Base-by-base conservation (phyloP, 2,797 vertebrate species). In the Meda fulgida region DNA sequence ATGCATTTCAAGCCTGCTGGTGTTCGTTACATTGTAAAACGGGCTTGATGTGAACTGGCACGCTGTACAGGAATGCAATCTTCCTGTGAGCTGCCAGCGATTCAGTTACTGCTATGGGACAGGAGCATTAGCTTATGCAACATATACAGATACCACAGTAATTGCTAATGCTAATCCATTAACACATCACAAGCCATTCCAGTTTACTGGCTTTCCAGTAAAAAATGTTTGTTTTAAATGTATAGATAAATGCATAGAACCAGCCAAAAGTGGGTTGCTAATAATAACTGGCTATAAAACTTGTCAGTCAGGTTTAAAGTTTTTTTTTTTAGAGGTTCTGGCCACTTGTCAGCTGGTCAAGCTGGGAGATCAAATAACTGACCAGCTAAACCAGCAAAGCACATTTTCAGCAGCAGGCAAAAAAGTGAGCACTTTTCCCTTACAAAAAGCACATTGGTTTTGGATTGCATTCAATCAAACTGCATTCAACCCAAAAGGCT, bases 21-120 rank as follows among this genome's bases (percentile, higher is more conserved):
- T 84, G 87, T 89, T 88, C 69, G 88, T 89, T 88, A 84, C 85
- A 80, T 72, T 83, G 81, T 87, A 78, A 85, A 89, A 85, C 26
- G 66, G 84, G 38, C 72, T 73, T 81, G 78, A 86, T 76, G 86
- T 79, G 63, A 80, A 85, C 73, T 90, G 88, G 87, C 87, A 86
- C 79, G 34, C 71, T 21, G 19, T 31, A 48, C 51, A 58, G 81
- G 71, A 89, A 90, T 85, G 86, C 84, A 79, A 85, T 86, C 79
- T 88, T 69, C 76, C 67, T 38, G 36, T 40, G 78, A 65, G 58
- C 75, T 78, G 78, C 55, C 60, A 80, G 67, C 65, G 53, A 86
- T 87, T 88, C 70, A 76, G 40, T 84, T 80, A 60, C 81, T 34
- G 36, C 43, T 40, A 67, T 78, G 79, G 55, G 19, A 66, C 38